phyloP scores from a whole-genome alignment of 2,797 vertebrate species.

The Stomatorhinus walkeri region DNA sequence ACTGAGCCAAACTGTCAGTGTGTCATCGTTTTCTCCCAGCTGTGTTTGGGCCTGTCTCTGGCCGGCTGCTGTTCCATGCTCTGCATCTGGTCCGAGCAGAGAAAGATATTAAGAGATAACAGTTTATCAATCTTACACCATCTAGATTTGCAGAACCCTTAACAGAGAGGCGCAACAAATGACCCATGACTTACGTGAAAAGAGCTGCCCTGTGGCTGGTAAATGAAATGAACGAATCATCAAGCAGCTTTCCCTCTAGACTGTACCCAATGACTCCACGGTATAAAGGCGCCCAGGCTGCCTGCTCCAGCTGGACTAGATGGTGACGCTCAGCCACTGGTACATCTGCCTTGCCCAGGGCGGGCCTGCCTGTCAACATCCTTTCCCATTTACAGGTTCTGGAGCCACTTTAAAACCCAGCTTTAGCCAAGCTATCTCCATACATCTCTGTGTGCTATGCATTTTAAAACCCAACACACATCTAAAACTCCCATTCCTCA shows the following conservation, averaged over 20 bases:
- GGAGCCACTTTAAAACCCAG: not conserved
- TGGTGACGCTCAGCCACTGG: not conserved
- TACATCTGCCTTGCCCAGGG: not conserved
- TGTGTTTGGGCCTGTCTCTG: not conserved
- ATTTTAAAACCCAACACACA: not conserved
- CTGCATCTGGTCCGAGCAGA: not conserved
- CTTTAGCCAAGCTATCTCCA: not conserved
- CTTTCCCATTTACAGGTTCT: not conserved
- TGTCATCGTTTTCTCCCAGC: not conserved
- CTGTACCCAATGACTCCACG: not conserved
- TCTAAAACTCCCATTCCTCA: not conserved
- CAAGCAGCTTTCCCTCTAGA: not conserved
- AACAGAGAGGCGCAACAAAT: not conserved
- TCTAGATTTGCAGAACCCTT: not conserved
- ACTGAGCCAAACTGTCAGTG: not conserved
- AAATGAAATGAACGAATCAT: slow-evolving; percentile 5
- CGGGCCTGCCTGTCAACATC: not conserved
- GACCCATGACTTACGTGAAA: not conserved
- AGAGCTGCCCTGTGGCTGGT: not conserved
- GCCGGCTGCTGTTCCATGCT: not conserved
- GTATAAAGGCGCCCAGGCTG: not conserved
- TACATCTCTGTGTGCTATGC: not conserved
- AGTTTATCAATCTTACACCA: not conserved
- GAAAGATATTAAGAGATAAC: not conserved
- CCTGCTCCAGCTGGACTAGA: not conserved